These are phyloP conservation scores for Hafferia zeledoni DNA, from an alignment of 2,797 vertebrate species.

Conservation along the genomic window DNA sequence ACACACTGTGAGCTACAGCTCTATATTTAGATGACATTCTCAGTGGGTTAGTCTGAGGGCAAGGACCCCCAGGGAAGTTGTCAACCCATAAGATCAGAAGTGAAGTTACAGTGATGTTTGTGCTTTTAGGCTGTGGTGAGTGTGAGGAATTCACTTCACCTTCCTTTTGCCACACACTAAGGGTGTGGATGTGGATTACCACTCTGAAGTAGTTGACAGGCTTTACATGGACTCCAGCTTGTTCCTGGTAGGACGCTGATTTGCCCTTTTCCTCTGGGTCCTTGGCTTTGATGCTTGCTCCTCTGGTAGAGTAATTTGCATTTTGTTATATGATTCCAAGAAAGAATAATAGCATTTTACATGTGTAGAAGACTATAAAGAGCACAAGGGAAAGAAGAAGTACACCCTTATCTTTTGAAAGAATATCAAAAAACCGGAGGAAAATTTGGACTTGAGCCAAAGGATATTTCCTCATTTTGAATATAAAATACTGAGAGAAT, in stretches of 20 bases:
- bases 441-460: not conserved
- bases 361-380: not conserved
- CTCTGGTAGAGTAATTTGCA: not conserved
- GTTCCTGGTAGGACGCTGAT: not conserved
- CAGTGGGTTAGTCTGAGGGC: not conserved
- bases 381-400: not conserved
- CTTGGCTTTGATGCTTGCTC: not conserved
- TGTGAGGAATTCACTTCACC: not conserved
- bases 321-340: not conserved
- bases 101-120: rapidly evolving
- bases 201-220: not conserved
- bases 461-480: slow-evolving; percentile 7
- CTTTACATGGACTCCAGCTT: not conserved
- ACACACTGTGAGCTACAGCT: rapidly evolving
- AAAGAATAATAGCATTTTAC: slow-evolving; percentile 9
- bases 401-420: not conserved
- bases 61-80: not conserved
- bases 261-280: not conserved
- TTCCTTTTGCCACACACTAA: not conserved
- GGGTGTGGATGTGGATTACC: not conserved
- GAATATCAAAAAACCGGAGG: not conserved
- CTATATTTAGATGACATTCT: rapidly evolving
- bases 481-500: not conserved
- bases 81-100: not conserved
- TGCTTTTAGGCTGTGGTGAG: not conserved